Evolutionary conservation across 2,888 invertebrate genomes (phyloP), one percentile per base, ranked within the genome.

Genomic region (Tuta absoluta): DNA sequence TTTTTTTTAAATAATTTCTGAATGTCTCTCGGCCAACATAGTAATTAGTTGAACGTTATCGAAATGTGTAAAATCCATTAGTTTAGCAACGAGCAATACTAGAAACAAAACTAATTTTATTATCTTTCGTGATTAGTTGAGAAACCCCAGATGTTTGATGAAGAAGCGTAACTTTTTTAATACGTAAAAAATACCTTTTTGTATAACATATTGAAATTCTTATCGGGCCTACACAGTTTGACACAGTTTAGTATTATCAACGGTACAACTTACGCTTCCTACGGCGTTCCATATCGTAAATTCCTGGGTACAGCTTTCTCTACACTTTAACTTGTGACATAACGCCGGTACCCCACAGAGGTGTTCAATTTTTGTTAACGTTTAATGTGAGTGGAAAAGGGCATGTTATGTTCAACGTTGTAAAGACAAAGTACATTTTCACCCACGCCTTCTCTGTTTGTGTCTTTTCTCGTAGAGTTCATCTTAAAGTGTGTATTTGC

Each of bases 81-180:
- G 79, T 80, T 84, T 75, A 77, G 79, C 78, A 79, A 82, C 51
- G 33, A 21, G 38, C 51, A 61, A 51, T 62, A 80, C 76, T 75
- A 77, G 71, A 76, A 76, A 78, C 75, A 74, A 76, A 80, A 78
- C n/a, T n/a, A n/a, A n/a, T n/a, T n/a, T n/a, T n/a, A n/a, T n/a
- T n/a, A n/a, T n/a, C n/a, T n/a, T n/a, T 83, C 82, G 76, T 33
- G 33, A 33, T 33, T 33, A n/a, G n/a, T n/a, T n/a, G n/a, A n/a
- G n/a, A n/a, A n/a, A n/a, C n/a, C n/a, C n/a, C n/a, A n/a, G n/a
- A n/a, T n/a, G n/a, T n/a, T n/a, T n/a, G n/a, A n/a, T n/a, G n/a
- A n/a, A n/a, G n/a, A n/a, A n/a, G n/a, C n/a, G n/a, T n/a, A n/a
- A n/a, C n/a, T n/a, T n/a, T n/a, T n/a, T n/a, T n/a, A n/a, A n/a